Percentiles rank a stretch among this genome's conserved stretches.
phyloP scores from a whole-genome alignment of 1,140 invertebrate species.

The Aphelenchoides avenae region DNA sequence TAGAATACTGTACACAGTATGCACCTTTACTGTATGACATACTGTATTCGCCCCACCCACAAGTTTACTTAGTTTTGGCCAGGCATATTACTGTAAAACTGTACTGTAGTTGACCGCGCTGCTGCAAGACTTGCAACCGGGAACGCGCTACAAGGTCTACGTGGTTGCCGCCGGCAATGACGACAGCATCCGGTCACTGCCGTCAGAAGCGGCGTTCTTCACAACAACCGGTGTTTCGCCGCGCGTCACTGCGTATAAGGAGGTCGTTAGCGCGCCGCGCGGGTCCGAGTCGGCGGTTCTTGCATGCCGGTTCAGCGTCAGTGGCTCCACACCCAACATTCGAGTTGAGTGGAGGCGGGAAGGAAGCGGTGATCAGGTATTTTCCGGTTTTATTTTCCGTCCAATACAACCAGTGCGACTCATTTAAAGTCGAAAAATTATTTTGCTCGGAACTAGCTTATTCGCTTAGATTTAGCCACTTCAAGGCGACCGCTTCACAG shows the following conservation, averaged over 20 bases:
- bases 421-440: too few relatives aligned
- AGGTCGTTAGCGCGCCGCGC: conserved; percentile 9
- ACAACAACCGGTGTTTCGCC: conserved; percentile 32
- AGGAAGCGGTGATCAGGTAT: conserved; percentile 5
- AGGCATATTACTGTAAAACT: too few relatives aligned
- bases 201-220: conserved; percentile 25
- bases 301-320: conserved; percentile 26
- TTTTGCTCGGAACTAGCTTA: too few relatives aligned
- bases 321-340: conserved; percentile 12
- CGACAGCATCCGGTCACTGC: conserved; percentile 9
- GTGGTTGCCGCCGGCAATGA: conserved; percentile 18
- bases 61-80: too few relatives aligned
- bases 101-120: too few relatives aligned
- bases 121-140: conserved; percentile 25
- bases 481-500: conserved; percentile 21
- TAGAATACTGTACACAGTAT: too few relatives aligned
- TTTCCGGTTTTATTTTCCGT: too few relatives aligned
- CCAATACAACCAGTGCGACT: too few relatives aligned
- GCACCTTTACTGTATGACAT: too few relatives aligned
- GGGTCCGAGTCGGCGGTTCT: conserved; percentile 17
- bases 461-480: too few relatives aligned
- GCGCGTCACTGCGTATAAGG: conserved; percentile 23
- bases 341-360: conserved; percentile 3
- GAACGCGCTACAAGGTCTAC: conserved; percentile 19
- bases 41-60: too few relatives aligned